Evolutionary conservation across 1,140 invertebrate species (phyloP).

Genomic region (Paralvinella palmiformis): DNA sequence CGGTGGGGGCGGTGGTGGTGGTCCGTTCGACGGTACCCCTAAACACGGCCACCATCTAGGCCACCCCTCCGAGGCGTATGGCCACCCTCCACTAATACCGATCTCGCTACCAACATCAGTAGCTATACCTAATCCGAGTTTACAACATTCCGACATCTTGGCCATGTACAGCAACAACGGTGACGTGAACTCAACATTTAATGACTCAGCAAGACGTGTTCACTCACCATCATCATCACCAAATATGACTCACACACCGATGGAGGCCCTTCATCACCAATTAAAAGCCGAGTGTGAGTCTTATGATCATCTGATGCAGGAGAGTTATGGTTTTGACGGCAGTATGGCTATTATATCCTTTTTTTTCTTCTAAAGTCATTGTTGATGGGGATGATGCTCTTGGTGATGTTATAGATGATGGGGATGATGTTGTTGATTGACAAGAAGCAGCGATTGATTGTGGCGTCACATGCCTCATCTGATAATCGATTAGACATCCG

Average conservation of each 20-base stretch:
- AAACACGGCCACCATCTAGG: conserved; percentile 37
- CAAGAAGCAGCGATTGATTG: too few relatives aligned
- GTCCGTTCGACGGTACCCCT: conserved; percentile 1
- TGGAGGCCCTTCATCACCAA: background rate
- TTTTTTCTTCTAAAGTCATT: conserved; percentile 44
- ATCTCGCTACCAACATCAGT: conserved; percentile 86
- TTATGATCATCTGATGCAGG: conserved; percentile 32
- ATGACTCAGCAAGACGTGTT: conserved; percentile 1
- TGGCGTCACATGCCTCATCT: too few relatives aligned
- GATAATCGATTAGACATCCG: too few relatives aligned
- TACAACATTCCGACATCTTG: conserved; percentile 84
- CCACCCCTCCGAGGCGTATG: conserved; percentile 16
- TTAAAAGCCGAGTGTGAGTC: conserved; percentile 15
- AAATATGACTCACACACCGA: conserved; percentile 18
- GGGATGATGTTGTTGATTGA: too few relatives aligned
- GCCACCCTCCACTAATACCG: conserved; percentile 68
- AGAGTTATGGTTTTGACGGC: conserved; percentile 22
- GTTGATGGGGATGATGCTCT: too few relatives aligned
- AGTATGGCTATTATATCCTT: conserved; percentile 40
- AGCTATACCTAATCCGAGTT: conserved; percentile 89
- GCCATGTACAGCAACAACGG: conserved; percentile 64
- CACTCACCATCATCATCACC: conserved; percentile 25
- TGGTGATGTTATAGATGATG: too few relatives aligned
- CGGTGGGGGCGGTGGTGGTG: conserved; percentile 20
- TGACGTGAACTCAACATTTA: conserved; percentile 33